Percentiles rank a stretch among this genome's conserved stretches.
These are phyloP conservation scores for Netelia fuscicornis DNA, from an alignment of 2,888 invertebrate species.

Conservation along the genomic window DNA sequence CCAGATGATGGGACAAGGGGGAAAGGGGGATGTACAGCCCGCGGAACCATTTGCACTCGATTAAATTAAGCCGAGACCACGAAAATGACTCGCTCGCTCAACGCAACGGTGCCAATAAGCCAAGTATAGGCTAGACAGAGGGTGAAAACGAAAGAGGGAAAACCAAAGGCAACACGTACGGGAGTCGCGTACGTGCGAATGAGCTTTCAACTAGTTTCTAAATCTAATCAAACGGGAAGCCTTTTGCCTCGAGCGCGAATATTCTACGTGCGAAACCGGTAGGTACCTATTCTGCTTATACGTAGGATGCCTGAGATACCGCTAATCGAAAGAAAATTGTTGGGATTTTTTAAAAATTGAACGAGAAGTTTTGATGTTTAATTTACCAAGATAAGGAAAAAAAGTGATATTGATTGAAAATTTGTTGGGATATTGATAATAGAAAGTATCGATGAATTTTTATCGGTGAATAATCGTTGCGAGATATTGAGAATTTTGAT, in stretches of 20 bases:
- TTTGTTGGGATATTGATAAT: no score
- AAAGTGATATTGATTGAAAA: no score
- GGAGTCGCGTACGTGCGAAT: constrained; percentile 45
- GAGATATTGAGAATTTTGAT: no score
- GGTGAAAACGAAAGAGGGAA: not conserved
- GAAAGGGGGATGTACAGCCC: not conserved
- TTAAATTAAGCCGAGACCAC: constrained; percentile 46
- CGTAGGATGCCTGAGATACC: no score
- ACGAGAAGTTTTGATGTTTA: no score
- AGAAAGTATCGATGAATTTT: no score
- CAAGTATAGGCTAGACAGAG: not conserved
- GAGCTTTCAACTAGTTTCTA: constrained; percentile 43
- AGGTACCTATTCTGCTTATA: not conserved
- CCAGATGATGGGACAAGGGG: not conserved
- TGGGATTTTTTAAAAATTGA: no score
- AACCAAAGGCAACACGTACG: constrained; percentile 40
- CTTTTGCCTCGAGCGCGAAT: constrained; percentile 2
- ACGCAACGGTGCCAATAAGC: not conserved
- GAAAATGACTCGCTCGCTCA: constrained; percentile 36
- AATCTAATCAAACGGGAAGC: constrained; percentile 43
- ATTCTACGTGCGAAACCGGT: not conserved
- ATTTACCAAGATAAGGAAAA: no score
- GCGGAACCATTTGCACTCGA: constrained; percentile 55
- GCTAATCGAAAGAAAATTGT: no score
- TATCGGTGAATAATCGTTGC: no score